Percentiles rank a stretch among this genome's conserved stretches.
Evolutionary conservation across 2,888 invertebrate genomes (phyloP).

Genomic region (Drosophila prolongata): DNA sequence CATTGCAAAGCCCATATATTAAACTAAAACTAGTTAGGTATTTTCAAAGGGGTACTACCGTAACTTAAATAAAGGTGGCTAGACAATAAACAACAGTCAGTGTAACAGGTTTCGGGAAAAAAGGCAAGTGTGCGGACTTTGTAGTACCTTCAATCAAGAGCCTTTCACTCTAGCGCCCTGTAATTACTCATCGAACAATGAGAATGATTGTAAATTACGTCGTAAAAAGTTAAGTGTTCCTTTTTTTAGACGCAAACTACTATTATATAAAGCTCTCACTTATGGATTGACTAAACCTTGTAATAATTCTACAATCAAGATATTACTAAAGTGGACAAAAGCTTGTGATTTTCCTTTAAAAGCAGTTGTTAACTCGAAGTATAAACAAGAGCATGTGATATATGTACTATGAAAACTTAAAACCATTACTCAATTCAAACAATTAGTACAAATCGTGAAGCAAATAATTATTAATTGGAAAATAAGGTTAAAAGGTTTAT

Average conservation of each 20-base stretch:
- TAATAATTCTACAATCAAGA: neutral
- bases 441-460: neutral
- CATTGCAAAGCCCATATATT: constrained; percentile 1
- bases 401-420: neutral
- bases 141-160: constrained; percentile 16
- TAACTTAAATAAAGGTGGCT: constrained; percentile 20
- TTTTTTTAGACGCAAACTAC: constrained; percentile 1
- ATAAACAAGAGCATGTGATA: neutral
- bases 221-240: constrained; percentile 18
- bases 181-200: constrained; percentile 14
- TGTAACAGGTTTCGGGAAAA: constrained; percentile 28
- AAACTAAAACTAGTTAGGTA: neutral
- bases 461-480: neutral
- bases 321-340: neutral
- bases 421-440: neutral
- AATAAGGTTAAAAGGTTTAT: neutral
- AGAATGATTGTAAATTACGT: constrained; percentile 24
- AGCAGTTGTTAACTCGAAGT: neutral
- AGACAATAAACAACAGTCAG: constrained; percentile 22
- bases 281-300: neutral
- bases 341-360: neutral
- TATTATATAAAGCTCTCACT: constrained; percentile 2
- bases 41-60: constrained; percentile 18
- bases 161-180: neutral
- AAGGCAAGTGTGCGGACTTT: constrained; percentile 5